Evolutionary conservation across 1,140 invertebrate genomes (phyloP), one percentile per base, ranked within the genome.

Genomic region (Leptopilina clavipes): DNA sequence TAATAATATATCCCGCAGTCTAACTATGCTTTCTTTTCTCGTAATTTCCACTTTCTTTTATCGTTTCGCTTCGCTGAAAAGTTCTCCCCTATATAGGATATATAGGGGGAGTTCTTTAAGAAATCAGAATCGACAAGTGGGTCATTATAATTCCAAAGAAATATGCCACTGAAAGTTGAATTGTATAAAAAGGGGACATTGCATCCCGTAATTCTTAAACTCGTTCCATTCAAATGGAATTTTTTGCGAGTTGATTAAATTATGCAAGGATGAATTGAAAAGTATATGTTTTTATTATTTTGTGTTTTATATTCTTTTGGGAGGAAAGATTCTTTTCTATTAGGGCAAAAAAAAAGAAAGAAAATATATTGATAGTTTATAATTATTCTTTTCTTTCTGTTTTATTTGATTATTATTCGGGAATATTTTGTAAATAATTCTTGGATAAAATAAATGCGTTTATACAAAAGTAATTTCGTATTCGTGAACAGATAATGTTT

Each of bases 401-500:
- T n/a, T n/a, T n/a, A n/a, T n/a, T n/a, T n/a, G n/a, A n/a, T n/a
- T n/a, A n/a, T n/a, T n/a, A n/a, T n/a, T n/a, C n/a, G n/a, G n/a
- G n/a, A n/a, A n/a, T n/a, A n/a, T n/a, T n/a, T n/a, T n/a, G n/a
- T n/a, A n/a, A n/a, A n/a, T n/a, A n/a, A n/a, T n/a, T n/a, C n/a
- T n/a, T n/a, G n/a, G n/a, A n/a, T n/a, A n/a, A n/a, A n/a, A n/a
- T n/a, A 65, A 25, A 65, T 65, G 56, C 22, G 22, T n/a, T 25
- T 65, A 25, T 5, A 31, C 56, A 31, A n/a, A n/a, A n/a, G n/a
- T 65, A 65, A 65, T 81, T 76, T 80, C 70, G 81, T 82, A 83
- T 84, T 81, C 82, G 70, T 74, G 74, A 76, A 76, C 75, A 48
- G 52, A 45, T 52, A 37, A n/a, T 44, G 43, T 44, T 84, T 80